Base-by-base conservation (phyloP, 2,888 invertebrate genomes). In the Orthosia gothica region DNA sequence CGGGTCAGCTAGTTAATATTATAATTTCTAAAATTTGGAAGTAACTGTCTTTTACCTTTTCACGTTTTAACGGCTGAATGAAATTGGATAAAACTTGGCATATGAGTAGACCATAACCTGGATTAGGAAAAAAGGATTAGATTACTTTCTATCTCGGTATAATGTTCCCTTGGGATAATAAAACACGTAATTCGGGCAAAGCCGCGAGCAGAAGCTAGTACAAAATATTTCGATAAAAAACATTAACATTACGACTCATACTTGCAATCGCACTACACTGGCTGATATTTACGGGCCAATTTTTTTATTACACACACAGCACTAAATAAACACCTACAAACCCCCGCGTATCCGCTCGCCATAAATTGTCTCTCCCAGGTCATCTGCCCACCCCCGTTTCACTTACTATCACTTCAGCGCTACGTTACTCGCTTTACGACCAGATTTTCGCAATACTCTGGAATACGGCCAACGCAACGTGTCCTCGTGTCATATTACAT, bases 401-500 rank as follows among this genome's bases (percentile, higher is more conserved):
- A 67, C 63, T 74, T 71, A 49, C 45, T 3, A 73, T 55, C 57
- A 58, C 61, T 75, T 70, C 64, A 57, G 52, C 23, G 15, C 45
- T 26, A n/a, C 45, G 57, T 57, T 66, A 40, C 64, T 54, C 57
- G 52, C 32, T 74, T 50, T 69, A 71, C 49, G n/a, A 59, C 62
- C 62, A 72, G 52, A 76, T 72, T 71, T 73, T 57, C 23, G 58
- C 55, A 75, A 76, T 73, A 75, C 58, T 32, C 73, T 77, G 83
- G 84, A 82, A 68, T 47, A 63, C n/a, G 20, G 76, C 70, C 80
- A 82, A 79, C 74, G 57, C 70, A 62, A 40, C 65, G 64, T 68
- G 79, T 49, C 11, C 45, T 57, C 40, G 62, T 69, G 71, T 75
- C 66, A 77, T 71, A 83, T 83, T 67, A 73, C 71, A 85, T 80